phyloP scores from a whole-genome alignment of 2,888 invertebrate genomes.

The Platycheirus rosarum region DNA sequence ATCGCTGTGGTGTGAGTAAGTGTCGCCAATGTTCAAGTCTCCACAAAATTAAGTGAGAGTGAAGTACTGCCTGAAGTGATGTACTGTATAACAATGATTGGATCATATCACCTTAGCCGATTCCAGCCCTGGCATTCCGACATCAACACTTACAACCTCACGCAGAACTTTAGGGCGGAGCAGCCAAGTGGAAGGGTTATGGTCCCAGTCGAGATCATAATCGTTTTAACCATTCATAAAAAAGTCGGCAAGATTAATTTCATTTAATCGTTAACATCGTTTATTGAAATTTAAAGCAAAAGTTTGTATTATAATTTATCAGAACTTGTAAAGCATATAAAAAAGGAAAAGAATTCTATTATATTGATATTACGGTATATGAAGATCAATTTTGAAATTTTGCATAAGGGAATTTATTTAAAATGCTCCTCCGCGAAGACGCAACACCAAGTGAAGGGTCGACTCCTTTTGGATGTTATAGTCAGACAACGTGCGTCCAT shows the following conservation, averaged over 20 bases:
- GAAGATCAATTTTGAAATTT: constrained; percentile 59
- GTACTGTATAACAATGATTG: no score
- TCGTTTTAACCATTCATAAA: no score
- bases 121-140: no score
- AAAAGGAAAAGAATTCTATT: constrained; percentile 57
- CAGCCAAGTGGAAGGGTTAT: no score
- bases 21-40: no score
- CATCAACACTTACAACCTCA: no score
- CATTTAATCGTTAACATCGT: constrained; percentile 55
- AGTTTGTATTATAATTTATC: constrained; percentile 39
- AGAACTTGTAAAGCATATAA: constrained; percentile 69
- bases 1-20: no score
- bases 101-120: no score
- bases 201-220: no score
- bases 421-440: constrained; percentile 70
- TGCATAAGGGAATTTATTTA: constrained; percentile 54
- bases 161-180: no score
- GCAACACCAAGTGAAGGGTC: constrained; percentile 73
- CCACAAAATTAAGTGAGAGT: no score
- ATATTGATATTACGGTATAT: constrained; percentile 38
- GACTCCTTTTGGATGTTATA: constrained; percentile 76
- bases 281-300: constrained; percentile 64
- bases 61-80: no score
- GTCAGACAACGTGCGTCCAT: constrained; percentile 76
- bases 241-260: constrained; percentile 9